Base-by-base conservation (phyloP, 2,888 invertebrate genomes). In the Cephonodes hylas region DNA sequence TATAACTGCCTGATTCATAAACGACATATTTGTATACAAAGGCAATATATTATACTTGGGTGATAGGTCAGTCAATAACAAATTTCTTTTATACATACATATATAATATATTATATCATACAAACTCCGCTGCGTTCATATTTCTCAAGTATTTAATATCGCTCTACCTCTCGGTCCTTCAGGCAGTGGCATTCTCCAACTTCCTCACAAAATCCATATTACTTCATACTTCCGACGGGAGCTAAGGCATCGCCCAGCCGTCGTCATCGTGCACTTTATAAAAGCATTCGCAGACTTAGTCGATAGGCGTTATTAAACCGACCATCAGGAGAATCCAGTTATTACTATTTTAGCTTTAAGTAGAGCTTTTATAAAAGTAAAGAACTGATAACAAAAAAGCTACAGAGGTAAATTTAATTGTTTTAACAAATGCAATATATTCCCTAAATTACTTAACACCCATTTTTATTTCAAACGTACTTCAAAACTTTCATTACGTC, bases 261-360 rank as follows among this genome's bases (percentile, higher is more conserved):
- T 10, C 20, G 8, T 18, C 44, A 44, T 44, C 20, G 18, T 44
- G 20, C 44, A 8, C 20, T 44, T 20, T 44, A 18, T 44, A 44
- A 44, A 44, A 44, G 8, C 44, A 18, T 44, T 61, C 27, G 53
- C 44, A 31, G 5, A 10, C 25, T 34, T 58, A 27, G 6, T 23
- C 46, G 46, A 60, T 61, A 61, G 46, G 15, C 48, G 31, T 61
- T 63, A 44, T 44, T 44, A 44, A 44, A 44, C 38, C 8, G 7
- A 44, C 7, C 18, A 44, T 8, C 44, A 20, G 20, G 44, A 8
- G 44, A 44, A 44, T 44, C 44, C 20, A 44, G 44, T 20, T 44
- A 44, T 44, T 44, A 15, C 1, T 42, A 59, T n/a, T n/a, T n/a
- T n/a, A n/a, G n/a, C n/a, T n/a, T n/a, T n/a, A n/a, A n/a, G n/a